Base-by-base conservation (phyloP, 2,113 vertebrate species). In the Heptranchias perlo region DNA sequence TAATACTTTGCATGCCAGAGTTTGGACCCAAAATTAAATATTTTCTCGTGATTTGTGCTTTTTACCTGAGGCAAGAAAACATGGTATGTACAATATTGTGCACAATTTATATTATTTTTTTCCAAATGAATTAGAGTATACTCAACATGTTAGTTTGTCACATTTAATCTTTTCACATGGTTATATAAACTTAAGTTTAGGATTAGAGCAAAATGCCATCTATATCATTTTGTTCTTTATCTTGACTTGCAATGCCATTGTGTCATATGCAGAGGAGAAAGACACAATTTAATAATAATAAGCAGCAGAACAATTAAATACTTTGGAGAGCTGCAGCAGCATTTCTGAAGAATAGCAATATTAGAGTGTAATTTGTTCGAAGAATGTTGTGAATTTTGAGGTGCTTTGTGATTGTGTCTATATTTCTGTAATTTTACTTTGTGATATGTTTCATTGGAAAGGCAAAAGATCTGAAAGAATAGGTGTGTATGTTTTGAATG, bases 11-110 rank as follows among this genome's bases (percentile, higher is more conserved):
- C 44, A 10, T 94, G 39, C 69, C 23, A 25, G 14, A 61, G 25
- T 73, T 67, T 95, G 64, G 64, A 35, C 11, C 16, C 23, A 95
- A 52, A 69, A 67, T 31, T 67, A 73, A 69, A 52, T 69, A n/a
- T 94, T 11, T 67, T 65, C 47, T 65, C 31, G 39, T 95, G 23
- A 95, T 69, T 95, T 95, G 64, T 95, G 64, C n/a, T 94, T 94
- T 47, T 47, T n/a, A 92, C 13, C 18, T 18, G 21, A 44, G 52
- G 94, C 25, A 49, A 69, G 25, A 67, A 16, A 95, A 31, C 14
- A 93, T 52, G 47, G 47, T 69, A 31, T 69, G 65, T 35, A 95
- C 47, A 95, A 52, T 52, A 94, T 94, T 49, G 23, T 94, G 18
- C 21, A 1, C 44, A 67, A 28, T 62, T 13, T 47, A 44, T 25